Conservation (phyloP, 2,888 invertebrate species). For the Glomeris marginata region DNA sequence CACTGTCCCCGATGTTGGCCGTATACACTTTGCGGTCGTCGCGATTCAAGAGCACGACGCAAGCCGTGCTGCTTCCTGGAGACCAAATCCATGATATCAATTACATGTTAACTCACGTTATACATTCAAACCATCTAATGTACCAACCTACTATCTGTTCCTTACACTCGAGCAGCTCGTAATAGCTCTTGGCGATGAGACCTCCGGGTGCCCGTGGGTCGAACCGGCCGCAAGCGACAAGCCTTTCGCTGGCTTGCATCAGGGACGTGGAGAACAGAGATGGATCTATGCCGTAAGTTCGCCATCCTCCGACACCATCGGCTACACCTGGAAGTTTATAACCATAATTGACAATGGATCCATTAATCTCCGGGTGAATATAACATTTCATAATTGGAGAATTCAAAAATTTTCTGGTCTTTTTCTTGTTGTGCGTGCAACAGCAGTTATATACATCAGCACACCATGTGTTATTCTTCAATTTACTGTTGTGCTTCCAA, state of each 20-base stretch:
- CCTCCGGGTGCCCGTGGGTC: conserved; percentile 64
- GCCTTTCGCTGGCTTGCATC: conserved; percentile 86
- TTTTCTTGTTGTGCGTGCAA: no score
- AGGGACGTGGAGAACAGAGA: conserved; percentile 87
- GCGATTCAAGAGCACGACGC: conserved; percentile 83
- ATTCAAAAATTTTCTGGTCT: no score
- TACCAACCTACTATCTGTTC: conserved; percentile 70
- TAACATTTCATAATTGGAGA: no score
- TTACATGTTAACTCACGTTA: no score
- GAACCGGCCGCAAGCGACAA: conserved; percentile 78
- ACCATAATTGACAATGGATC: no score
- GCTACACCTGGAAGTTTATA: conserved; percentile 91
- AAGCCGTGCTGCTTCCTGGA: conserved; percentile 91
- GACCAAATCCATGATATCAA: not conserved
- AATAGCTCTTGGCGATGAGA: conserved; percentile 77
- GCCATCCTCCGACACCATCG: conserved; percentile 98
- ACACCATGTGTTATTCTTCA: no score
- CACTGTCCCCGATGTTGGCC: conserved; percentile 98
- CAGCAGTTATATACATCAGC: no score
- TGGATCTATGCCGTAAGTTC: conserved; percentile 93
- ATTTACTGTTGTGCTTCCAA: no score
- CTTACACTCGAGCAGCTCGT: conserved; percentile 80
- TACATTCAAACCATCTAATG: no score
- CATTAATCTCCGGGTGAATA: no score
- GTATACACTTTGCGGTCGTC: conserved; percentile 80